phyloP scores from a whole-genome alignment of 2,888 invertebrate species.

The Drosophila vallismaia region DNA sequence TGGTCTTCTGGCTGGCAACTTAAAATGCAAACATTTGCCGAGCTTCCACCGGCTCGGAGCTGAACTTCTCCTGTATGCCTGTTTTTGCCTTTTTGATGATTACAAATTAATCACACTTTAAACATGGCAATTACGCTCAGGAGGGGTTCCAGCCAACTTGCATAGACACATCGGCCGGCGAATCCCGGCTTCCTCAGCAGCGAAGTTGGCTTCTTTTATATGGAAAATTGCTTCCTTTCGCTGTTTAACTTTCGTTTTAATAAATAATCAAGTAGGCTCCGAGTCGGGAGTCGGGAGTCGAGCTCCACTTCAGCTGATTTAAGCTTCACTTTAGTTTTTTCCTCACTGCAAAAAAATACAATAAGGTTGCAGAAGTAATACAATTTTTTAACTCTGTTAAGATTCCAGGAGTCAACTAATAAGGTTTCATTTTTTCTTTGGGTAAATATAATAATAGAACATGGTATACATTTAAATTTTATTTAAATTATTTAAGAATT shows the following conservation, averaged over 20 bases:
- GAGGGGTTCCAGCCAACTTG: slow-evolving; percentile 42
- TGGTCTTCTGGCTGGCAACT: slow-evolving; percentile 33
- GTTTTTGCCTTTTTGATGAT: slow-evolving; percentile 74
- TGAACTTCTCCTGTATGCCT: slow-evolving; percentile 15
- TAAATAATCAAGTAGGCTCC: slow-evolving; percentile 72
- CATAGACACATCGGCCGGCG: slow-evolving; percentile 33
- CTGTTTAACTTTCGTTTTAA: slow-evolving; percentile 78
- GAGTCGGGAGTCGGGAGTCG: slow-evolving; percentile 45
- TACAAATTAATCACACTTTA: slow-evolving; percentile 79
- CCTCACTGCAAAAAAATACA: background rate
- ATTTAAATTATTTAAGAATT: background rate
- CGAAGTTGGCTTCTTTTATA: slow-evolving; percentile 52
- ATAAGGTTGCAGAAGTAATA: background rate
- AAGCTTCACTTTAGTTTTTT: slow-evolving; percentile 7
- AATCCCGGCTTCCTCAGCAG: slow-evolving; percentile 42
- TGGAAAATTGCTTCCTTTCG: slow-evolving; percentile 76
- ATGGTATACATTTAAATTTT: background rate
- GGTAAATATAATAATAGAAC: background rate
- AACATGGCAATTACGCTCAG: slow-evolving; percentile 74
- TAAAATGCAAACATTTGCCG: slow-evolving; percentile 66
- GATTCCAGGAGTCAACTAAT: too few species aligned
- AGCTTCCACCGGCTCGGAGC: slow-evolving; percentile 6
- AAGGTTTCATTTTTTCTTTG: slow-evolving; percentile 13
- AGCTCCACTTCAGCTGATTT: slow-evolving; percentile 9
- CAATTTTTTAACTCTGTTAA: background rate